Percentiles rank a stretch among this genome's conserved stretches.
phyloP scores from a whole-genome alignment of 2,888 invertebrate species.

The Ornithoptera priamus region DNA sequence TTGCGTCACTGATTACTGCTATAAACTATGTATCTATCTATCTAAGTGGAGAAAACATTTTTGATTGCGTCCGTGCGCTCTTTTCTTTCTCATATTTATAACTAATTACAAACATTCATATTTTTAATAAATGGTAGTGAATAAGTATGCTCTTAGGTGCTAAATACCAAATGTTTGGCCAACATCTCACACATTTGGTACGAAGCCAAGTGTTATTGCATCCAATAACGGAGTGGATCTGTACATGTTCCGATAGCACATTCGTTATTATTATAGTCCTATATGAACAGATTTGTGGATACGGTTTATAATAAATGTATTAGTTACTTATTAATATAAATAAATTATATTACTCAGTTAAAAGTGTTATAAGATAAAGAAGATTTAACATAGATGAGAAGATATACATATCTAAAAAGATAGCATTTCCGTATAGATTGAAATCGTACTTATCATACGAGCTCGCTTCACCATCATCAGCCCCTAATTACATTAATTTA shows the following conservation, averaged over 20 bases:
- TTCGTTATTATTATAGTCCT: constrained; percentile 14
- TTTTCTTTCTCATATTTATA: no score
- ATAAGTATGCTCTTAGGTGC: constrained; percentile 19
- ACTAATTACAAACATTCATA: no score
- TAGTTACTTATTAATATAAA: not conserved
- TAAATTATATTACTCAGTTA: no score
- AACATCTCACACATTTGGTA: constrained; percentile 65
- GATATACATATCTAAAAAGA: no score
- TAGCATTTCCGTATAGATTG: no score
- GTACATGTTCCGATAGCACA: constrained; percentile 35
- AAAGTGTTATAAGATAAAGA: not conserved
- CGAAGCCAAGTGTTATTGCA: constrained; percentile 70
- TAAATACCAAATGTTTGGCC: constrained; percentile 37
- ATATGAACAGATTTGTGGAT: constrained; percentile 24
- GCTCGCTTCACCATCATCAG: no score
- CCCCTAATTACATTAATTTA: no score
- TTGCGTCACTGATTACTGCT: no score
- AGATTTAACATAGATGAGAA: not conserved
- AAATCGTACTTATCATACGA: no score
- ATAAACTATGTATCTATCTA: no score
- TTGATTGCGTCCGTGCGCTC: no score
- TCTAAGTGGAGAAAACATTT: no score
- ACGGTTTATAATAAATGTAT: not conserved
- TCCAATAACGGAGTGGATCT: constrained; percentile 37
- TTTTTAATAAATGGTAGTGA: constrained; percentile 1